These are phyloP conservation scores for Pammene fasciana DNA, from an alignment of 2,888 invertebrate species.

Conservation along the genomic window DNA sequence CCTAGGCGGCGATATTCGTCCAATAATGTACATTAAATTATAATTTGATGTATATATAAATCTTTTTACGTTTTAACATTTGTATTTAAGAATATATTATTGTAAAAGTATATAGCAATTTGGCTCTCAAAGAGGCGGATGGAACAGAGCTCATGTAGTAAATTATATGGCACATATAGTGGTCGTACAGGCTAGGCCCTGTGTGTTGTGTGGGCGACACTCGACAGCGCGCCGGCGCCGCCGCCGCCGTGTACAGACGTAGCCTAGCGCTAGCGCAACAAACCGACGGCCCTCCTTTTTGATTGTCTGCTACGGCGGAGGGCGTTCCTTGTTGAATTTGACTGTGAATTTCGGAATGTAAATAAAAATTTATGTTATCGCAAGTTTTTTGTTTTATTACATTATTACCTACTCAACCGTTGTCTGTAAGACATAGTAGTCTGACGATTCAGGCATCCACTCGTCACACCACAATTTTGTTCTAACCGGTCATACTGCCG, in stretches of 20 bases:
- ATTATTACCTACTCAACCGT: not conserved
- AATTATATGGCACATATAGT: conserved; percentile 49
- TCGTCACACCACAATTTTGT: too few relatives aligned
- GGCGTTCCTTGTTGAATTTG: conserved; percentile 73
- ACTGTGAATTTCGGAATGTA: conserved; percentile 81
- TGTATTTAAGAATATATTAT: conserved; percentile 72
- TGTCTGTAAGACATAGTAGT: too few relatives aligned
- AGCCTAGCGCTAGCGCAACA: conserved; percentile 47
- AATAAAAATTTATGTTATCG: conserved; percentile 83
- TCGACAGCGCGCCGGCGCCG: conserved; percentile 19
- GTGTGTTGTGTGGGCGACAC: conserved; percentile 13
- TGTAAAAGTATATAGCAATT: conserved; percentile 53
- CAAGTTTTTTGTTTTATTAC: conserved; percentile 47
- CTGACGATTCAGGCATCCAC: too few relatives aligned
- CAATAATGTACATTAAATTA: conserved; percentile 68
- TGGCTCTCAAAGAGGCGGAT: conserved; percentile 64
- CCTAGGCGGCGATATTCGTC: conserved; percentile 40
- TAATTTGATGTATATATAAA: conserved; percentile 77
- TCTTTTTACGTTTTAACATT: conserved; percentile 67
- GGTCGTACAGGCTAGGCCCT: conserved; percentile 21
- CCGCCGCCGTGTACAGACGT: conserved; percentile 11
- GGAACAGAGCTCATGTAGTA: conserved; percentile 51
- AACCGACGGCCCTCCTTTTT: conserved; percentile 61
- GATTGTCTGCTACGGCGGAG: conserved; percentile 64
- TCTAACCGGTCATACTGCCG: too few relatives aligned